Evolutionary conservation across 2,797 vertebrate species (phyloP), one percentile per base, ranked within the genome.

Genomic region (Pseudomugil gertrudae): DNA sequence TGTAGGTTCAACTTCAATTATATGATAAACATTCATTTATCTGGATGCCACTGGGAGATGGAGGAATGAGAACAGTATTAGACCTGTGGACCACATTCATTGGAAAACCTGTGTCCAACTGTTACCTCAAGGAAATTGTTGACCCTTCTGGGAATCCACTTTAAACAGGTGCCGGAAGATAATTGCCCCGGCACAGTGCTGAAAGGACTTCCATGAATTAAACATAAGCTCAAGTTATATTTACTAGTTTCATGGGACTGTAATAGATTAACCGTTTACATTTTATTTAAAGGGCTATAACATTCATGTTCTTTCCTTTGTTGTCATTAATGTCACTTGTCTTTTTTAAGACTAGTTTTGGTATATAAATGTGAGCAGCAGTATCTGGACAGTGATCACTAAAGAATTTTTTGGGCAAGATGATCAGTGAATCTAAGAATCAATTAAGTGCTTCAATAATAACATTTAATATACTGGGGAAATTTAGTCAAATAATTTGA

Each of bases 211-310:
- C 43, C 51, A 91, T 93, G 88, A 93, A 92, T 91, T 85, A 92
- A 92, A 92, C 74, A 93, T 91, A 82, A 88, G 84, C 69, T 87
- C 66, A 74, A 85, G 70, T 87, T 87, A 80, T 91, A 30, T 90
- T 84, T 76, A 78, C 75, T 82, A 63, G 74, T 72, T 78, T 72
- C 70, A 79, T 85, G 48, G 61, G 81, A 83, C 78, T 85, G 70
- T 76, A 92, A 91, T 81, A 88, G 78, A 88, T 88, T 91, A 86
- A 57, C 35, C 77, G 91, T 92, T 91, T 87, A 84, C 90, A 89
- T 93, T 89, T 91, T 80, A 84, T 89, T 83, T 76, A 72, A 76
- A 86, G 77, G 69, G 65, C 54, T 57, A 61, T 74, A 77, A 83
- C 66, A 43, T 64, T 82, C 76, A 29, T 26, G 5, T 81, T 69